Evolutionary conservation across 2,113 vertebrate species (phyloP), one percentile per base, ranked within the genome.

Genomic region (Hylia prasina): DNA sequence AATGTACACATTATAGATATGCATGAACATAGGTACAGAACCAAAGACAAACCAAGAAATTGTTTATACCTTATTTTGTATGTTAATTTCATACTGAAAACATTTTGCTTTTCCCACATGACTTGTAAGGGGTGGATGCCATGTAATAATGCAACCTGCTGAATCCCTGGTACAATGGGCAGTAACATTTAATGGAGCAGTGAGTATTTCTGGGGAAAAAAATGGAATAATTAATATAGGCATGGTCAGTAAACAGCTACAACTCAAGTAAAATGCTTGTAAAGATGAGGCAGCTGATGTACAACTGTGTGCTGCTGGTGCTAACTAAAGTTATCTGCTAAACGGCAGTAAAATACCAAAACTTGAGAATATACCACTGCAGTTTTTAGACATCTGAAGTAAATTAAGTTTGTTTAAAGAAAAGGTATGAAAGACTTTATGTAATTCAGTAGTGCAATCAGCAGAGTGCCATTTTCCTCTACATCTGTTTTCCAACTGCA

Each of bases 101-200:
- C 44, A 60, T 1, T 9, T 1, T 3, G 0, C 0, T 0, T 21
- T 13, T 50, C 19, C 0, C 71, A 10, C 0, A 3, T 21, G 13
- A 20, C n/a, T 91, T 33, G 54, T 89, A 35, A 20, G 12, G 5
- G 97, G 97, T 79, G 37, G 45, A 12, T 39, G 21, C 97, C 97
- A 98, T 0, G 0, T 64, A 31, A 97, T 56, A 54, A 44, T 37
- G 47, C 97, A 97, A 47, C 72, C 17, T 0, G 2, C 20, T n/a
- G 56, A 17, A 66, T 22, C 48, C 22, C 2, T 1, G 10, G 54
- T 83, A 51, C 96, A 97, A 11, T 10, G 35, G 35, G 11, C 79
- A 22, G 37, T 70, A 70, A 97, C 24, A 6, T 97, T 93, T 71
- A 39, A 10, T 16, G 97, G 97, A 20, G 96, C 76, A 78, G 75